Conservation (phyloP, 1,140 invertebrate genomes). For the Drosophila mauritiana region DNA sequence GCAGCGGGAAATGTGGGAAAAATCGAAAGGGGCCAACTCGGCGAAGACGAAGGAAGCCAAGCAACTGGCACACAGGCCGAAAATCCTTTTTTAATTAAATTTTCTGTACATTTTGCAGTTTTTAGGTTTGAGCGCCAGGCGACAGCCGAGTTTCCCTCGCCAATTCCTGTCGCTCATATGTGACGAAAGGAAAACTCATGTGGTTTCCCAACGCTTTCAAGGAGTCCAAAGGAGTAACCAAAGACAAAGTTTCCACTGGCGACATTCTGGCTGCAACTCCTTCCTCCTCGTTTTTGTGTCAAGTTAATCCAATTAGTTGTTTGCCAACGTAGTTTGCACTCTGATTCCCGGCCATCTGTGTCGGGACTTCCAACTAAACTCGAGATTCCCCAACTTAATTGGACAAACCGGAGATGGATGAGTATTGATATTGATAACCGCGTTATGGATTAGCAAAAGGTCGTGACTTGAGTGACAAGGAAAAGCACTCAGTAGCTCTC, state of each 20-base stretch:
- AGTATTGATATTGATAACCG: constrained; percentile 58
- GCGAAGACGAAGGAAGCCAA: constrained; percentile 59
- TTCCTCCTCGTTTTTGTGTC: constrained; percentile 51
- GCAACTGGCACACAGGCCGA: constrained; percentile 73
- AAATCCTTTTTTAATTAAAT: constrained; percentile 83
- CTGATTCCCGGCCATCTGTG: constrained; percentile 56
- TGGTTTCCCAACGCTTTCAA: constrained; percentile 14
- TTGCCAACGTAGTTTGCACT: constrained; percentile 73
- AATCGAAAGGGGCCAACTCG: constrained; percentile 58
- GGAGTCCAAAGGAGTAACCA: constrained; percentile 50
- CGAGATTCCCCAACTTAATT: constrained; percentile 12
- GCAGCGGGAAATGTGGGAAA: constrained; percentile 18
- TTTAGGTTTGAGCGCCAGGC: constrained; percentile 67
- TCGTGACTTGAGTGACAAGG: background rate
- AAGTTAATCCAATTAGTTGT: constrained; percentile 80
- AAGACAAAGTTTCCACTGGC: constrained; percentile 75
- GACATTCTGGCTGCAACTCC: constrained; percentile 46
- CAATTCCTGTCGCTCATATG: constrained; percentile 54
- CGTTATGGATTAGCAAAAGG: constrained; percentile 12
- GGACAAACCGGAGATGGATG: constrained; percentile 32
- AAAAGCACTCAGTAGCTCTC: background rate
- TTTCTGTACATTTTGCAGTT: constrained; percentile 82
- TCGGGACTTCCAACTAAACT: background rate
- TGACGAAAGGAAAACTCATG: constrained; percentile 62
- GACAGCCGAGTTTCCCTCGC: constrained; percentile 33